A percentile compares a stretch with the other conserved stretches of the same genome.
Evolutionary conservation across 2,797 vertebrate genomes (phyloP).

Genomic region (Coendou prehensilis): DNA sequence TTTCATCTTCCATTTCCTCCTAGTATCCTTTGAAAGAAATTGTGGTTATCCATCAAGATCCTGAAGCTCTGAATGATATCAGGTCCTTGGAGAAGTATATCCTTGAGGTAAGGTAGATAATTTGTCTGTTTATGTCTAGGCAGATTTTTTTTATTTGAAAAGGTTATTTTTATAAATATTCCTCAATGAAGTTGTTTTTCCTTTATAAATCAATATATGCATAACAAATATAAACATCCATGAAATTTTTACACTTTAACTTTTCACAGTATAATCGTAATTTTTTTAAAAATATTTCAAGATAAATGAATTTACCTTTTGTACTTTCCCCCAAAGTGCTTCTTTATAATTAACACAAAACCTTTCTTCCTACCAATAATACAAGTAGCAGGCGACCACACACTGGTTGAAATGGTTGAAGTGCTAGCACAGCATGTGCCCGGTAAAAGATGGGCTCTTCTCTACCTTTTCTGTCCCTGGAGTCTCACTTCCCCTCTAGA

Average conservation of each 20-base stretch:
- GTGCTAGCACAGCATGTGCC: neutral
- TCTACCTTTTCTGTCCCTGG: neutral
- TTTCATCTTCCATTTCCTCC: slow-evolving; percentile 71
- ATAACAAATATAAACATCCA: neutral
- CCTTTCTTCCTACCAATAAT: slow-evolving; percentile 41
- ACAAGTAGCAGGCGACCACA: neutral
- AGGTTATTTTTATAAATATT: neutral
- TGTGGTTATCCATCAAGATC: slow-evolving; percentile 97
- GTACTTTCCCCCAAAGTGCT: slow-evolving; percentile 12
- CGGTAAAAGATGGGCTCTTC: neutral
- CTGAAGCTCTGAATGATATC: slow-evolving; percentile 94
- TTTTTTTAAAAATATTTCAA: slow-evolving; percentile 42
- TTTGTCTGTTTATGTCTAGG: neutral
- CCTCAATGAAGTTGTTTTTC: neutral
- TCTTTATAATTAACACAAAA: slow-evolving; percentile 31
- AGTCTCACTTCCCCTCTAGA: neutral
- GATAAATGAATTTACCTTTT: slow-evolving; percentile 6
- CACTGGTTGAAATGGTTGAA: neutral
- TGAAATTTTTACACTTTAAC: neutral
- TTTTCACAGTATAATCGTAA: slow-evolving; percentile 40
- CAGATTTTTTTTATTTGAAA: neutral
- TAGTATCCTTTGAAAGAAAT: slow-evolving; percentile 99
- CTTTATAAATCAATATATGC: neutral
- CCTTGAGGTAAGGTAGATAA: slow-evolving; percentile 93
- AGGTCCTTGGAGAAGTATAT: slow-evolving; percentile 97